Evolutionary conservation across 2,797 vertebrate genomes (phyloP).

Genomic region (Enteromius argenteus): DNA sequence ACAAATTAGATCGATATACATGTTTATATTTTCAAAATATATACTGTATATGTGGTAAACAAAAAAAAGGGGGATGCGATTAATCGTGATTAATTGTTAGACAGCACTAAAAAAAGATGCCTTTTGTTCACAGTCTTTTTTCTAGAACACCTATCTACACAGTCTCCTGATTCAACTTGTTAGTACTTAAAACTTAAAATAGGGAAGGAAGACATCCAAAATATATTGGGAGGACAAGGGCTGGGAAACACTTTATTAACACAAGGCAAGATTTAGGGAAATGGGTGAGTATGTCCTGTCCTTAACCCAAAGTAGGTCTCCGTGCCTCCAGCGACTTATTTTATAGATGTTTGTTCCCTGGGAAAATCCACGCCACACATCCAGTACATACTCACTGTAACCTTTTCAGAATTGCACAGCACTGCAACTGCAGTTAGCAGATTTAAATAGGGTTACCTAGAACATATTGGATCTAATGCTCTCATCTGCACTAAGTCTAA

Average conservation of each 20-base stretch:
- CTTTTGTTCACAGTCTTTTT: background rate
- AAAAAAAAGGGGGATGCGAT: too few species aligned
- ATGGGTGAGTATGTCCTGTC: slow-evolving; percentile 21
- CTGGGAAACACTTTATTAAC: slow-evolving; percentile 11
- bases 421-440: slow-evolving; percentile 67
- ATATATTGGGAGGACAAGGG: background rate
- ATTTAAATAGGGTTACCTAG: slow-evolving; percentile 73
- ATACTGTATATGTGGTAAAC: too few species aligned
- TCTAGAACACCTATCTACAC: background rate
- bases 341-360: slow-evolving; percentile 13
- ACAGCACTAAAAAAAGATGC: too few species aligned
- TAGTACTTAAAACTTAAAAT: background rate
- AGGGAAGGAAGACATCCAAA: background rate
- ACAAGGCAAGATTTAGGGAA: slow-evolving; percentile 7
- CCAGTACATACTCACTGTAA: slow-evolving; percentile 46
- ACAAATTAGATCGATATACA: too few species aligned
- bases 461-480: slow-evolving; percentile 72
- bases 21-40: too few species aligned
- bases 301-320: slow-evolving; percentile 28
- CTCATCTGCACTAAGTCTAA: slow-evolving; percentile 68
- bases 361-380: slow-evolving; percentile 44
- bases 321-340: background rate
- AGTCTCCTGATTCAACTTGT: background rate
- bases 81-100: too few species aligned
- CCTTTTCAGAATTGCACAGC: slow-evolving; percentile 56